Evolutionary conservation across 2,113 vertebrate genomes (phyloP), one percentile per base, ranked within the genome.

Genomic region (Falco punctatus): DNA sequence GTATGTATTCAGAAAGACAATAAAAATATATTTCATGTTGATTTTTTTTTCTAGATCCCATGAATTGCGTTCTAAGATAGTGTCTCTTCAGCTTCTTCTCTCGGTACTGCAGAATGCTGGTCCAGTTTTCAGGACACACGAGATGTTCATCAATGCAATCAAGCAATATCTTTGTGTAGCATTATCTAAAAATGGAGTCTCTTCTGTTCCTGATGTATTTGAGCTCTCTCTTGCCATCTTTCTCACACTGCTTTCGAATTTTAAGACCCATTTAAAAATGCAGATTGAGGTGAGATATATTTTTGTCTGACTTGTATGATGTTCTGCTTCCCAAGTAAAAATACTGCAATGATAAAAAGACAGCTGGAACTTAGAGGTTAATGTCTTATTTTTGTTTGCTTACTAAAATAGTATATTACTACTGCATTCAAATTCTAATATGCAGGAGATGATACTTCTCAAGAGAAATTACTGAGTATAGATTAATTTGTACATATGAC

Each of bases 81-180:
- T 99, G 15, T 99, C 99, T 52, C 98, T 99, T 69, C 99, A 99
- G 98, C 98, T 99, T 66, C 98, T 99, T 75, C 98, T 99, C 32
- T 99, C 99, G 0, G 99, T 99, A 87, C 97, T 99, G 86, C 99
- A 99, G 97, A 99, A 99, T 4, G 99, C 99, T 5, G 99, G 99
- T 27, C 99, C 99, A 0, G 98, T 99, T 86, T 99, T 99, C 96
- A 98, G 99, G 96, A 99, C 99, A 5, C 99, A 99, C 1, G 99
- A 99, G 97, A 99, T 99, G 99, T 99, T 99, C 65, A 99, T 99
- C 97, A 99, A 99, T 44, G 99, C 99, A 51, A 99, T 99, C 97
- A 99, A 99, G 96, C 99, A 99, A 64, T 99, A 99, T 82, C 98
- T 99, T 92, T 99, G 99, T 57, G 99, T 99, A 97, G 99, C 99